A percentile compares a stretch with the other conserved stretches of the same genome.
phyloP scores from a whole-genome alignment of 1,140 invertebrate genomes.

The Nasonia longicornis region DNA sequence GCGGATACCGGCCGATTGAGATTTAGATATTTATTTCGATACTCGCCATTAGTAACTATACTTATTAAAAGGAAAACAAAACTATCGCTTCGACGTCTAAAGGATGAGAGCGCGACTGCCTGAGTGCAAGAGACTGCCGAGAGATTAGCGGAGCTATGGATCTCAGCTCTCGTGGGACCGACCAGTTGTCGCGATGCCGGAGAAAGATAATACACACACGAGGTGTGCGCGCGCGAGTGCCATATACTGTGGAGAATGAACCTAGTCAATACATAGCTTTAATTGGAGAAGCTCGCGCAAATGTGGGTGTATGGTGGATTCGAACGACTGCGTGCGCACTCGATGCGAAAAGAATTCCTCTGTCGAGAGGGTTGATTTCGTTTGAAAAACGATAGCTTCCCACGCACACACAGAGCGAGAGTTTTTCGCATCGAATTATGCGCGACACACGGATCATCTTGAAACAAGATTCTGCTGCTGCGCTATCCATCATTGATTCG shows the following conservation, averaged over 20 bases:
- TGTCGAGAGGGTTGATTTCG: neutral
- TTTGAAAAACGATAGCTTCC: neutral
- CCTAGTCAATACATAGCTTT: slow-evolving; percentile 70
- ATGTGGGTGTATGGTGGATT: slow-evolving; percentile 3
- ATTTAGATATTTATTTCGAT: slow-evolving; percentile 46
- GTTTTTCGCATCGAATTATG: neutral
- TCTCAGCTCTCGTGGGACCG: slow-evolving; percentile 18
- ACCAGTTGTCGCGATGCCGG: neutral
- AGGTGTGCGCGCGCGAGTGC: slow-evolving; percentile 21
- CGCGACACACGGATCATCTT: neutral
- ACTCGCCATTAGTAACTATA: slow-evolving; percentile 44
- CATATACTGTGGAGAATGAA: slow-evolving; percentile 51
- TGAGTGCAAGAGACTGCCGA: slow-evolving; percentile 8
- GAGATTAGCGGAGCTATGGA: neutral
- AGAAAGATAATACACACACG: neutral
- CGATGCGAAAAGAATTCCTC: slow-evolving; percentile 14
- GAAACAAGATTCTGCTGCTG: neutral
- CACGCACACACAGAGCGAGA: neutral
- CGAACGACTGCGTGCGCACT: slow-evolving; percentile 2
- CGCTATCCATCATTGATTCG: slow-evolving; percentile 18
- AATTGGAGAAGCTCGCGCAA: slow-evolving; percentile 54
- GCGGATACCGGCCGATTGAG: slow-evolving; percentile 53
- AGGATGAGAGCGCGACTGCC: slow-evolving; percentile 11
- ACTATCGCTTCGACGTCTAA: slow-evolving; percentile 36
- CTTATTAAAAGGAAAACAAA: slow-evolving; percentile 27